Evolutionary conservation across 2,888 invertebrate genomes (phyloP).

Genomic region (Eupithecia centaureata): DNA sequence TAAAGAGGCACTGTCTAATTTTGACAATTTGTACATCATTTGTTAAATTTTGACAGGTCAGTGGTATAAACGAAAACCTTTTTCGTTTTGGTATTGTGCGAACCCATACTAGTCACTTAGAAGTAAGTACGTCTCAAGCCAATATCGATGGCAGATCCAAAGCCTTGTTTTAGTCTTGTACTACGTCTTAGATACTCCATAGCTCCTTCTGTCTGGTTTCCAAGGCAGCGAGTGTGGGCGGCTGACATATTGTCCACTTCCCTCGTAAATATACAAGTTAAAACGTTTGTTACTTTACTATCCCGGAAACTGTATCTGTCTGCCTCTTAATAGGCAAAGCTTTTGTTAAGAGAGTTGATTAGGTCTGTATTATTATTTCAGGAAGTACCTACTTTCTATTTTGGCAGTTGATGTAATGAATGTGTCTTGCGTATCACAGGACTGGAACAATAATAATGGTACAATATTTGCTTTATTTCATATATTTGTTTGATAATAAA

Average conservation of each 20-base stretch:
- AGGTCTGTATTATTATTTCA: not conserved
- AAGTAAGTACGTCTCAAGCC: not conserved
- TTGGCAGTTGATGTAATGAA: not conserved
- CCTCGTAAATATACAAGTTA: conserved; percentile 58
- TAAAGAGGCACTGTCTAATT: too few species aligned
- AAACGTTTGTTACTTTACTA: conserved; percentile 47
- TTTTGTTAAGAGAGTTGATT: not conserved
- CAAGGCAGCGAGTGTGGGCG: conserved; percentile 48
- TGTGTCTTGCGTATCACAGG: not conserved
- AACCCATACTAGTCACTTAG: too few species aligned
- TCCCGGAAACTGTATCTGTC: conserved; percentile 34
- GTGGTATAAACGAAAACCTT: too few species aligned
- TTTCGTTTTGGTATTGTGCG: too few species aligned
- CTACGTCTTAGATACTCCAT: conserved; percentile 11
- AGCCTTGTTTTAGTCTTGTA: not conserved
- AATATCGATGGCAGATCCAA: not conserved
- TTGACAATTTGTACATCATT: too few species aligned
- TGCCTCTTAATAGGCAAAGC: conserved; percentile 13
- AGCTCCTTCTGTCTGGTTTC: conserved; percentile 51
- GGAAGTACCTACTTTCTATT: not conserved
- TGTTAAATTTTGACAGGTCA: too few species aligned
- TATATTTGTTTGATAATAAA: too few species aligned
- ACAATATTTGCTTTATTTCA: too few species aligned
- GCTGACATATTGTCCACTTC: conserved; percentile 65
- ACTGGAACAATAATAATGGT: too few species aligned